Base-by-base conservation (phyloP, 1,140 invertebrate species). In the Solenopsis fugax region DNA sequence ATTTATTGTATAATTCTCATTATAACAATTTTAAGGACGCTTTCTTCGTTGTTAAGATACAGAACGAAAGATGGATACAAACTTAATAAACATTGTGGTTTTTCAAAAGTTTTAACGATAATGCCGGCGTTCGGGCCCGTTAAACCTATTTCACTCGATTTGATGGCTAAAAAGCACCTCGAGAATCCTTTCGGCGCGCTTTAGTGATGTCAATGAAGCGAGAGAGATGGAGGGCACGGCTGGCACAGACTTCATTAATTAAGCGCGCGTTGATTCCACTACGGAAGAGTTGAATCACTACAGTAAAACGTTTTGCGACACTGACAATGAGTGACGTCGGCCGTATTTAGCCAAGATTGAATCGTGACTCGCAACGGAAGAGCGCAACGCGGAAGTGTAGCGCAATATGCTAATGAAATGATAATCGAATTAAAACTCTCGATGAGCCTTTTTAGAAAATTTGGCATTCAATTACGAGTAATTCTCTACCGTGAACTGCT, bases 181-280 rank as follows among this genome's bases (percentile, higher is more conserved):
- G 58, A 64, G 77, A 85, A 81, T 89, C 65, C 62, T 89, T 86
- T 52, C 67, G 67, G 37, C 41, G 41, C 37, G 50, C 48, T 85
- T 86, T 65, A 64, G 58, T 56, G 71, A 76, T 60, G 78, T 60
- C 86, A 65, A 48, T 56, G 71, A 84, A 58, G 48, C 41, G 24
- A 50, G 60, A 58, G 82, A 48, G 77, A 84, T 21, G 37, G 62
- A 65, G 84, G 84, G 86, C 90, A 29, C 6, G 89, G 88, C 92
- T 91, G 91, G 90, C 92, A 91, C 90, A 89, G 92, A 93, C 93
- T 93, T 93, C 91, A 92, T 93, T 93, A 93, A 93, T 93, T 93
- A 93, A 93, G 90, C 89, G 87, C 92, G 91, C 92, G 90, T 90
- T 91, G 89, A 86, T 92, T 87, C 78, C 89, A 93, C 90, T 93